Conservation (phyloP, 1,140 invertebrate genomes). For the Anastatus disparis region DNA sequence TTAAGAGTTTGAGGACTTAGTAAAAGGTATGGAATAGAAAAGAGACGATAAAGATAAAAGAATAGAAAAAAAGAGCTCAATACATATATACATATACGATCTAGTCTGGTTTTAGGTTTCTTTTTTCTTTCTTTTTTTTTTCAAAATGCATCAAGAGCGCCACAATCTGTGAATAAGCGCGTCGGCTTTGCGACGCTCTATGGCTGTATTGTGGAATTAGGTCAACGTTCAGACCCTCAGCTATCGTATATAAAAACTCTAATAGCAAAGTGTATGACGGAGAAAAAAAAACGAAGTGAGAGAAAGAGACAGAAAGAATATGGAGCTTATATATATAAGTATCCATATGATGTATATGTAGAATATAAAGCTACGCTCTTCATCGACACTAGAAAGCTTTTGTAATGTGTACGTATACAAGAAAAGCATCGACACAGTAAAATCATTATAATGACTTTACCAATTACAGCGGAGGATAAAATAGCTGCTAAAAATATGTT, state of each 20-base stretch:
- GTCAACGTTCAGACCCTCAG: neutral
- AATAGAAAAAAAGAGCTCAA: neutral
- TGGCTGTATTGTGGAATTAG: neutral
- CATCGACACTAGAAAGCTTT: too few species aligned
- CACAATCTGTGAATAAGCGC: slow-evolving; percentile 6
- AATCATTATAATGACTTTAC: too few species aligned
- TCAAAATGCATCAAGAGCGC: slow-evolving; percentile 1
- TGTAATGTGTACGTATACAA: too few species aligned
- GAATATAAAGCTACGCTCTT: too few species aligned
- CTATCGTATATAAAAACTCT: neutral
- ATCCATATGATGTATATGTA: too few species aligned
- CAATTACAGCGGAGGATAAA: too few species aligned
- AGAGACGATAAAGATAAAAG: neutral
- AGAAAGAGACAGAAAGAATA: neutral
- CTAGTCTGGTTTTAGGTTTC: too few species aligned
- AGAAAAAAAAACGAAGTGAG: neutral
- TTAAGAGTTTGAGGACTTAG: slow-evolving; percentile 4
- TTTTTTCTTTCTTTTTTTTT: too few species aligned
- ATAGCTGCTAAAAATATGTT: too few species aligned
- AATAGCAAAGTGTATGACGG: neutral
- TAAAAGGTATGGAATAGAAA: neutral
- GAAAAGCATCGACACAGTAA: too few species aligned
- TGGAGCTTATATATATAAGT: too few species aligned
- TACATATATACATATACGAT: neutral
- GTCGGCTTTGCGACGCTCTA: neutral